Evolutionary conservation across 2,113 vertebrate genomes (phyloP), one percentile per base, ranked within the genome.

Genomic region (Laticauda colubrina): DNA sequence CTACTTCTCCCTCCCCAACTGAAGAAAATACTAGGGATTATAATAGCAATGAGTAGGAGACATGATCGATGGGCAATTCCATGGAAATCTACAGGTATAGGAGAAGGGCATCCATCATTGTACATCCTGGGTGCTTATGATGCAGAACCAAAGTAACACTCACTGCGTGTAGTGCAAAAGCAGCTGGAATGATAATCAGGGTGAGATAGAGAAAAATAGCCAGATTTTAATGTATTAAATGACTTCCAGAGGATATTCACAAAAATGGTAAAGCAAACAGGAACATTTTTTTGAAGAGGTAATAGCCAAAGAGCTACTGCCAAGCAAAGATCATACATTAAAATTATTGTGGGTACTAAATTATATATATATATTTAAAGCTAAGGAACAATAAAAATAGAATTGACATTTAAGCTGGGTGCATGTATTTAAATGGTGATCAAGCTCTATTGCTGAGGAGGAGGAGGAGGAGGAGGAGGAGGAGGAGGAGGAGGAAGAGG

Each of bases 41-140:
- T 91, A 94, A 88, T 0, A 89, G 93, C 90, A 94, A 96, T 93
- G 89, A 89, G 86, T 91, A 20, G 43, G 92, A 0, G 0, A 75
- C 89, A 94, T 96, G 95, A 97, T 94, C 93, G 95, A 97, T 96
- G 89, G 91, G 59, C 90, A 94, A 85, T 21, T 89, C 92, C 91
- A 92, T 92, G 91, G 88, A 95, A 94, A 96, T 91, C 94, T 95
- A 90, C 90, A 86, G 92, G 10, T 0, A 87, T 89, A 57, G 94
- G 92, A 95, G 96, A 94, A 85, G 90, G 93, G 95, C 95, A 96
- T 93, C 93, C 96, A 96, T 97, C 96, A 96, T 4, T 86, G 95
- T 91, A 95, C 94, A 95, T 94, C 89, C 93, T 93, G 59, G 75
- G 92, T 85, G 23, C 69, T 56, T 92, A 86, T 18, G 2, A 87